Evolutionary conservation across 2,113 vertebrate genomes (phyloP).

Genomic region (Petroica traversi): DNA sequence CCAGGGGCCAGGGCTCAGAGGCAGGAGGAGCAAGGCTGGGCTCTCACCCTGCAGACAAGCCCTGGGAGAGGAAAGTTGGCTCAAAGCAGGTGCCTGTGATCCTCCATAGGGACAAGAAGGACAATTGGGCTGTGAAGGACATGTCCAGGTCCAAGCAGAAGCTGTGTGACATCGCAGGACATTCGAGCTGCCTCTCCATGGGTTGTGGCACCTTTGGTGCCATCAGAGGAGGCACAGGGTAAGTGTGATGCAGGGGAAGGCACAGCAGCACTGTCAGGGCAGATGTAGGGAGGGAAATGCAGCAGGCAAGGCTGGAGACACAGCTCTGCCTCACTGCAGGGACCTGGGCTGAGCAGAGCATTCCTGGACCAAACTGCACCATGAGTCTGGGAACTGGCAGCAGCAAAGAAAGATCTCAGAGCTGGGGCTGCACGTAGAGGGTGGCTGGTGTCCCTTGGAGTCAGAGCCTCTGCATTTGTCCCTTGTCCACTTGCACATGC

Average conservation of each 20-base stretch:
- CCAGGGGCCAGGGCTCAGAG: background rate
- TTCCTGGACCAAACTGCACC: background rate
- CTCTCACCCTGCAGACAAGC: background rate
- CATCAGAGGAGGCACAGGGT: background rate
- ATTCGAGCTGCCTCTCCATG: background rate
- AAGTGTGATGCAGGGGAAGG: background rate
- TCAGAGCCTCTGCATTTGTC: background rate
- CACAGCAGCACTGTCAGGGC: rapidly evolving
- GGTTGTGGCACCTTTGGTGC: background rate
- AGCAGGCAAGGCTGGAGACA: background rate
- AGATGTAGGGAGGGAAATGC: background rate
- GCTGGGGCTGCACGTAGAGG: rapidly evolving
- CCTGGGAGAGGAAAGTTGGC: background rate
- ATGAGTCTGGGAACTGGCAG: rapidly evolving
- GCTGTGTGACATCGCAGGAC: background rate
- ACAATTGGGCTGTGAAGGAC: background rate
- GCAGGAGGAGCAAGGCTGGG: background rate
- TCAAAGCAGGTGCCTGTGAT: background rate
- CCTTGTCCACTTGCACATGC: rapidly evolving
- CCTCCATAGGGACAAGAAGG: background rate
- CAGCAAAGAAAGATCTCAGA: background rate
- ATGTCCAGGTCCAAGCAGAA: background rate
- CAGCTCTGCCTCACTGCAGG: rapidly evolving
- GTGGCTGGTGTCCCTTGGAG: background rate
- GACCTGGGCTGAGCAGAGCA: background rate